A percentile compares a stretch with the other conserved stretches of the same genome.
Evolutionary conservation across 1,140 invertebrate species (phyloP).

Genomic region (Ylistrum balloti): DNA sequence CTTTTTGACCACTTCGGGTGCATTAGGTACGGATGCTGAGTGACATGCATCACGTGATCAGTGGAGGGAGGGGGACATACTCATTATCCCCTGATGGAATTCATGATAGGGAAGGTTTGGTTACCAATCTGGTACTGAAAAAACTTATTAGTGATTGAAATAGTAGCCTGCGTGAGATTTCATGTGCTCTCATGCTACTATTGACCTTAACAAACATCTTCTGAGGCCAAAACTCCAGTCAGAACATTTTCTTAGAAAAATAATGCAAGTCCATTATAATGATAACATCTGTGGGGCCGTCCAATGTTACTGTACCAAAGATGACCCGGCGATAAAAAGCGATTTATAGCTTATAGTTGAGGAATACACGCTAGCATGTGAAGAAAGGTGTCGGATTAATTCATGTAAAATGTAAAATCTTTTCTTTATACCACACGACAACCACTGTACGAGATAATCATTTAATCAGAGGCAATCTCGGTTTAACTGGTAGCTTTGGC

Average conservation of each 20-base stretch:
- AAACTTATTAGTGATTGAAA: not conserved
- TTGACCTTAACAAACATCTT: not conserved
- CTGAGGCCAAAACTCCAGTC: not conserved
- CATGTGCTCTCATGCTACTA: not conserved
- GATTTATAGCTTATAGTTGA: slow-evolving; percentile 5
- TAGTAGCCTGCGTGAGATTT: not conserved
- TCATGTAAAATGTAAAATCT: slow-evolving; percentile 18
- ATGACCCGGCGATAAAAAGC: slow-evolving; percentile 12
- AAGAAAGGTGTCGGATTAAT: slow-evolving; percentile 27
- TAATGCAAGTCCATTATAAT: not conserved
- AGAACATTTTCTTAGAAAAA: not conserved
- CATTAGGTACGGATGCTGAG: not conserved
- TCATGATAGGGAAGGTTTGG: not conserved
- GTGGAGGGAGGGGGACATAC: not conserved
- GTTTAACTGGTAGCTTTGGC: not conserved
- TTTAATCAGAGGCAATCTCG: not conserved
- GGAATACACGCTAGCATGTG: not conserved
- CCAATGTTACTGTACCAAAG: not conserved
- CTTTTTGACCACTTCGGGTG: slow-evolving; percentile 23
- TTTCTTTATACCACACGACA: not conserved
- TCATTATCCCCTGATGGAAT: slow-evolving; percentile 25
- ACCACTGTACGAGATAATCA: not conserved
- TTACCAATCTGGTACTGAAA: not conserved
- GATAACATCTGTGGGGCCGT: not conserved
- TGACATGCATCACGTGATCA: not conserved